Conservation (phyloP, 35 echinoderm and acorn worm species). For the Heliocidaris tuberculata region DNA sequence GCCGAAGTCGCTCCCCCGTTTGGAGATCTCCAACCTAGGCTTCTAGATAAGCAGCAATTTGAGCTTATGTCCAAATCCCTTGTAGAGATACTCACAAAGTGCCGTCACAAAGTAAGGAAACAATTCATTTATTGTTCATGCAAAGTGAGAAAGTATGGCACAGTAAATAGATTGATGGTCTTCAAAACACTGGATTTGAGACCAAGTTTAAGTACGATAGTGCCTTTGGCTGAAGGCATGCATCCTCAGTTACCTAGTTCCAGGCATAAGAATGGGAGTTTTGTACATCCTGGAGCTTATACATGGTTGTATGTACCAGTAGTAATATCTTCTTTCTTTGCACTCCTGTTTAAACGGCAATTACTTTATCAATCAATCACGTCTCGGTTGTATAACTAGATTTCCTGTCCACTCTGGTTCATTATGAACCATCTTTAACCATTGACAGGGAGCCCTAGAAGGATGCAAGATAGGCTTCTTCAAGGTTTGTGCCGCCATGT, state of each 20-base stretch:
- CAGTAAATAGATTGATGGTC: too few relatives aligned
- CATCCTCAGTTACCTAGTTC: too few relatives aligned
- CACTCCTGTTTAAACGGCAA: too few relatives aligned
- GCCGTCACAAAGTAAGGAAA: constrained; percentile 86
- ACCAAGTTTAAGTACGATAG: too few relatives aligned
- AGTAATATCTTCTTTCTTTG: too few relatives aligned
- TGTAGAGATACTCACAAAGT: constrained; percentile 74
- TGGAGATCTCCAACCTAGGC: constrained; percentile 15
- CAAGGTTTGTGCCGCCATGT: constrained; percentile 68
- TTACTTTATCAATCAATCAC: background rate
- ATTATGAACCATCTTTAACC: background rate
- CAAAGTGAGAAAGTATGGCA: too few relatives aligned
- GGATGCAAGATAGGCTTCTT: constrained; percentile 76
- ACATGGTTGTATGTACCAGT: too few relatives aligned
- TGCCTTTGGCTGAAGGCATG: too few relatives aligned
- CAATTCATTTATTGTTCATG: background rate
- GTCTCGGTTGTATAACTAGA: background rate
- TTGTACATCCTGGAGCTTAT: too few relatives aligned
- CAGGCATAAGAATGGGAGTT: too few relatives aligned
- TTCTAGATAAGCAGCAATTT: constrained; percentile 57
- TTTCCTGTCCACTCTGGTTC: background rate
- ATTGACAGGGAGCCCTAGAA: constrained; percentile 82
- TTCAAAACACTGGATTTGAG: too few relatives aligned
- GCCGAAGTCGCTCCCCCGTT: constrained; percentile 50
- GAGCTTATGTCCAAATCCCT: constrained; percentile 63